These are phyloP conservation scores for Cydia pomonella DNA, from an alignment of 1,140 invertebrate genomes.

Conservation along the genomic window DNA sequence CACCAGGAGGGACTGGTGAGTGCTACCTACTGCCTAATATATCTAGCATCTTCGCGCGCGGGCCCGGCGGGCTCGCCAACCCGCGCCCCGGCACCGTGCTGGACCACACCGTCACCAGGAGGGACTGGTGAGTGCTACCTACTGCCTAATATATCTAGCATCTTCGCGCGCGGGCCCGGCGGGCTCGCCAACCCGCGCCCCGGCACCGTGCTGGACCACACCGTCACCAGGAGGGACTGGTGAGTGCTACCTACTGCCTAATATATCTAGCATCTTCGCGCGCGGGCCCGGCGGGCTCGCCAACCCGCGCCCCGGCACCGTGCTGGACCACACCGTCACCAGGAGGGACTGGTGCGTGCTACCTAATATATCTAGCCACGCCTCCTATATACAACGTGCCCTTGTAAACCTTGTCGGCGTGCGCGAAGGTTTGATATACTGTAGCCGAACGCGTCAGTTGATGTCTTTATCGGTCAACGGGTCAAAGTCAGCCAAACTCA, in stretches of 20 bases:
- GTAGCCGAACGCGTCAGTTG: too few relatives aligned
- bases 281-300: conserved; percentile 68
- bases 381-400: too few relatives aligned
- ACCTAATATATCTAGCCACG: too few relatives aligned
- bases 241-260: conserved; percentile 52
- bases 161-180: conserved; percentile 82
- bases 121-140: conserved; percentile 80
- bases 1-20: conserved; percentile 85
- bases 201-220: conserved; percentile 92
- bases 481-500: too few relatives aligned
- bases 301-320: conserved; percentile 92
- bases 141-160: too few relatives aligned
- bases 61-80: conserved; percentile 82
- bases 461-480: too few relatives aligned
- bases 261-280: conserved; percentile 88
- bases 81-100: conserved; percentile 92
- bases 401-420: too few relatives aligned
- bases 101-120: conserved; percentile 89
- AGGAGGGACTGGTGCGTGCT: conserved; percentile 82
- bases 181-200: conserved; percentile 88
- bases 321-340: conserved; percentile 92
- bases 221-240: conserved; percentile 87
- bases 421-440: too few relatives aligned
- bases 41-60: conserved; percentile 86
- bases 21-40: too few relatives aligned